Base-by-base conservation (phyloP, 2,797 vertebrate genomes). In the Urocyon cinereoargenteus region DNA sequence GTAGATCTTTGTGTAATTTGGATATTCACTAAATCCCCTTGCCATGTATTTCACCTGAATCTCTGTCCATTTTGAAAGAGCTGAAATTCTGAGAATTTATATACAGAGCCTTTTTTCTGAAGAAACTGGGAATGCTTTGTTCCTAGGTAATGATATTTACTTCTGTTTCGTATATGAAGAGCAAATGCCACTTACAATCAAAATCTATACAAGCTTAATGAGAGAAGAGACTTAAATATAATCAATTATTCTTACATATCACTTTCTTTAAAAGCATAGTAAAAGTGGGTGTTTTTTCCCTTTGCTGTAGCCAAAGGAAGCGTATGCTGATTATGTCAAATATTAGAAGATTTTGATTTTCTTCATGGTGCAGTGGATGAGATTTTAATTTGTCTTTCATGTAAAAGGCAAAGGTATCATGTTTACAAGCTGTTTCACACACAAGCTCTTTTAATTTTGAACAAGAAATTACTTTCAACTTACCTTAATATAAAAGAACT, bases 271-370 rank as follows among this genome's bases (percentile, higher is more conserved):
- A 73, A 90, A 95, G 10, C 84, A 40, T 68, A 57, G 8, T 84
- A 79, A 92, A 84, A 92, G 31, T 77, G 18, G 2, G 6, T 94
- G 18, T 73, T 64, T 64, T 93, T 66, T 34, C 14, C 24, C 40
- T 78, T 26, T 79, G 6, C 16, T 90, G 1, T 86, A 40, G 45
- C 79, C 73, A 73, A 87, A 73, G 49, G 45, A 88, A 55, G 45
- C 16, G 78, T 96, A 78, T 68, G 40, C 24, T 75, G 66, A 88
- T 88, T 86, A 66, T 55, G 8, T 79, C 31, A 64, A 96, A 28
- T 94, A n/a, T 91, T 94, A 18, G 9, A 83, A 93, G 26, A 86
- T 83, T 90, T 86, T 81, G 19, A 86, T 96, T 93, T 96, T 97
- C 70, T 77, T 97, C 90, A 68, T 83, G 62, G 22, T 66, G 13